These are phyloP conservation scores for Indri indri DNA, from an alignment of 2,113 vertebrate species.

Conservation along the genomic window DNA sequence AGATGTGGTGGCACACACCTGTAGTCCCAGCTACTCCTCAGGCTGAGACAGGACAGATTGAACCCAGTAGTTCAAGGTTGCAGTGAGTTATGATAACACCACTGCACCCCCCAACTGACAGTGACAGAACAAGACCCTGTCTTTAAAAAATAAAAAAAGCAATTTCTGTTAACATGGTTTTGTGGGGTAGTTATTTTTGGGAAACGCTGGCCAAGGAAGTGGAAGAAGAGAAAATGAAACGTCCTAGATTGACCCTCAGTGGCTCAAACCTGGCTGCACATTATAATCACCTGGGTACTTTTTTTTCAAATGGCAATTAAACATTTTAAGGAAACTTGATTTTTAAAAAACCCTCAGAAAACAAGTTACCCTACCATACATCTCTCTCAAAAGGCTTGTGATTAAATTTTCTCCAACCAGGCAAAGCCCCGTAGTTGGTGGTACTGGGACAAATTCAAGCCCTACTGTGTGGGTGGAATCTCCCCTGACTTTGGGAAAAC, in stretches of 20 bases:
- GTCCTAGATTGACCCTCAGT: background rate
- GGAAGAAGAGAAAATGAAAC: background rate
- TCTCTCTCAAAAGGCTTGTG: background rate
- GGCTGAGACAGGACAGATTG: no score
- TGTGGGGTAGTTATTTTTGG: background rate
- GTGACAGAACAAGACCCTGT: no score
- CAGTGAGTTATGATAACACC: no score
- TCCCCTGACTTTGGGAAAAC: background rate
- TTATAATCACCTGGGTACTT: background rate
- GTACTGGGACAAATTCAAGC: background rate
- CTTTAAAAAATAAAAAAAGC: background rate
- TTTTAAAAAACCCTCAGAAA: background rate
- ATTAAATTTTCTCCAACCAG: background rate
- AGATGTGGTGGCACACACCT: no score
- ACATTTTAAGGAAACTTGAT: background rate
- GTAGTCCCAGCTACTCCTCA: no score
- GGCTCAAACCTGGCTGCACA: background rate
- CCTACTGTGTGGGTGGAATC: no score
- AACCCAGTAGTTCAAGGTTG: no score
- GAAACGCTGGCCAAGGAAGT: background rate
- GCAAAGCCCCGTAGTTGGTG: background rate
- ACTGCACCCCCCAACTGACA: no score
- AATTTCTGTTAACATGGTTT: background rate
- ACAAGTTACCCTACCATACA: background rate
- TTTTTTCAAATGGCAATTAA: background rate